Evolutionary conservation across 2,888 invertebrate genomes (phyloP), one percentile per base, ranked within the genome.

Genomic region (Acleris emargana): DNA sequence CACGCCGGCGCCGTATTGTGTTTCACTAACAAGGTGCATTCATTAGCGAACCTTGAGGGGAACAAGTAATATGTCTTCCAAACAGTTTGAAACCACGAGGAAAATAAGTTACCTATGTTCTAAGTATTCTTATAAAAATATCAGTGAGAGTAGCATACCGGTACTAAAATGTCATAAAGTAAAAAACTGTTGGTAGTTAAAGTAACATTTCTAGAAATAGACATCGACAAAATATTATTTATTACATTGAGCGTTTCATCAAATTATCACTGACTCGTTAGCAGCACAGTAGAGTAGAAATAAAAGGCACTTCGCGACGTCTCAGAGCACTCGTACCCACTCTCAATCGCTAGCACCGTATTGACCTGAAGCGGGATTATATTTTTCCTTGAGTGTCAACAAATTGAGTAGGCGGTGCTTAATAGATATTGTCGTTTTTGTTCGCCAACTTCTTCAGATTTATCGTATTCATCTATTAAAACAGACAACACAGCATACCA

Each of bases 321-420:
- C 59, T 38, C 51, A 5, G 28, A 51, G n/a, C 51, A 51, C 42
- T 59, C 17, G 22, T 45, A 18, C 57, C 43, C 50, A 60, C 54
- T 25, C 54, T 32, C 58, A 64, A 70, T 71, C 67, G 69, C 62
- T 67, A 59, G 69, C 67, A 67, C 69, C 70, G 68, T 69, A 67
- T 70, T 71, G 68, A 70, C 57, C 69, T 50, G 32, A 53, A 67
- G 49, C 64, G 49, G 53, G 69, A 69, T 71, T 70, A 68, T 66
- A 68, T 71, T 72, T 59, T 69, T 63, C 64, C 54, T 61, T 68
- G 67, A 73, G 67, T 73, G 70, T 58, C 57, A 67, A 69, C 58
- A 70, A 70, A 71, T 71, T 60, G 52, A 64, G 67, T 59, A 49
- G 60, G 28, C 18, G 42, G 50, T 57, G n/a, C 50, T 51, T 63